Evolutionary conservation across 2,797 vertebrate genomes (phyloP).

Genomic region (Gadopsis marmoratus): DNA sequence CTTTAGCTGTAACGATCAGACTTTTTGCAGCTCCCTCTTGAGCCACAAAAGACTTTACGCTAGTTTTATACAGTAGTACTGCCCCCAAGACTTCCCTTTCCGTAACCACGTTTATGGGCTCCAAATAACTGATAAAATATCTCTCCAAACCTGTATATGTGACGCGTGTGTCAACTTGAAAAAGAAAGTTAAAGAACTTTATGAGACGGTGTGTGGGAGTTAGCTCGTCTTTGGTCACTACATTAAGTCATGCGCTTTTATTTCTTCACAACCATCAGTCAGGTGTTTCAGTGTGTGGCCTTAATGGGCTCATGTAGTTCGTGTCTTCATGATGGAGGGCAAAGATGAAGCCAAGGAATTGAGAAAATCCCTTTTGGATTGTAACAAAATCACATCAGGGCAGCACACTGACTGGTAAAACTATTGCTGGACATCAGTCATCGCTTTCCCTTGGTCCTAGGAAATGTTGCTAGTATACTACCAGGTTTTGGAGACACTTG

Average conservation of each 20-base stretch:
- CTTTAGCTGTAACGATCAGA: background rate
- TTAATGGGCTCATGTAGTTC: background rate
- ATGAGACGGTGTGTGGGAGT: background rate
- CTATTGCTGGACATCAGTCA: conserved; percentile 3
- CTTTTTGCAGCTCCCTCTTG: background rate
- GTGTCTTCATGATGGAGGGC: conserved; percentile 5
- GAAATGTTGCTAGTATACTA: background rate
- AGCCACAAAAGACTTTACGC: background rate
- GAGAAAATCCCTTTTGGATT: background rate
- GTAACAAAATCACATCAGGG: background rate
- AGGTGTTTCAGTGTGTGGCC: background rate
- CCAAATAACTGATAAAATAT: background rate
- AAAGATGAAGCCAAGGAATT: conserved; percentile 1
- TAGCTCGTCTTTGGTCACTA: background rate
- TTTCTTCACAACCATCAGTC: background rate
- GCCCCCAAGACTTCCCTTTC: too few species aligned
- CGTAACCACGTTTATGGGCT: background rate
- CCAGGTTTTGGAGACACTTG: background rate
- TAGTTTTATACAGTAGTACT: background rate
- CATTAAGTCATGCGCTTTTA: background rate
- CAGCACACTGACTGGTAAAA: background rate
- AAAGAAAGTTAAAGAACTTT: background rate
- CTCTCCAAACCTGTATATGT: background rate
- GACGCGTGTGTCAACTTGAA: background rate
- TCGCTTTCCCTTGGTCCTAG: background rate